Evolutionary conservation across 2,797 vertebrate genomes (phyloP).

Genomic region (Xenopus petersii): DNA sequence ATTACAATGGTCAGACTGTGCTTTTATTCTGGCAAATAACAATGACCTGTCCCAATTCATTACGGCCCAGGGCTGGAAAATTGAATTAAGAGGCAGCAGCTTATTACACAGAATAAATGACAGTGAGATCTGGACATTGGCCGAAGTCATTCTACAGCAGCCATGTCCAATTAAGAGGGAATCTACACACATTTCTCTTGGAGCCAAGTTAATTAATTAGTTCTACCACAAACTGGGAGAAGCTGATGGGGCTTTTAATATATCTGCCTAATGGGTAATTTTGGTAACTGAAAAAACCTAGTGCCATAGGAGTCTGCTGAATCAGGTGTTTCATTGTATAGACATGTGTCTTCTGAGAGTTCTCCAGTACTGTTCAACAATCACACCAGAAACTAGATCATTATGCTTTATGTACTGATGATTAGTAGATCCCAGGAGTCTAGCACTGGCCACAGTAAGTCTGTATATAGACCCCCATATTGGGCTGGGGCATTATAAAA

Average conservation of each 20-base stretch:
- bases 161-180: constrained; percentile 87
- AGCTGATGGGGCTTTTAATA: constrained; percentile 59
- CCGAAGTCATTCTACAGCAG: constrained; percentile 68
- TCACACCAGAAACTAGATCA: no score
- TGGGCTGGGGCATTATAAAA: no score
- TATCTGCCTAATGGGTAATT: constrained; percentile 68
- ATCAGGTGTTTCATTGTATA: no score
- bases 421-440: no score
- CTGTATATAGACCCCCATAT: no score
- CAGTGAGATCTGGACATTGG: constrained; percentile 80
- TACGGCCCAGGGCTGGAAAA: constrained; percentile 74
- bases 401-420: no score
- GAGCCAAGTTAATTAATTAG: constrained; percentile 75
- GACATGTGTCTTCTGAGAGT: no score
- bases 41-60: constrained; percentile 88
- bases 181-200: constrained; percentile 64
- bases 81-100: constrained; percentile 71
- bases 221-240: constrained; percentile 72
- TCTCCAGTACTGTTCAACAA: no score
- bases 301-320: no score
- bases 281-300: constrained; percentile 57
- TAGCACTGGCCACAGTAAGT: no score
- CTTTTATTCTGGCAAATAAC: constrained; percentile 68
- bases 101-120: constrained; percentile 87
- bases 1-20: constrained; percentile 79